Evolutionary conservation across 2,888 invertebrate species (phyloP).

Genomic region (Eudasyphora cyanicolor): DNA sequence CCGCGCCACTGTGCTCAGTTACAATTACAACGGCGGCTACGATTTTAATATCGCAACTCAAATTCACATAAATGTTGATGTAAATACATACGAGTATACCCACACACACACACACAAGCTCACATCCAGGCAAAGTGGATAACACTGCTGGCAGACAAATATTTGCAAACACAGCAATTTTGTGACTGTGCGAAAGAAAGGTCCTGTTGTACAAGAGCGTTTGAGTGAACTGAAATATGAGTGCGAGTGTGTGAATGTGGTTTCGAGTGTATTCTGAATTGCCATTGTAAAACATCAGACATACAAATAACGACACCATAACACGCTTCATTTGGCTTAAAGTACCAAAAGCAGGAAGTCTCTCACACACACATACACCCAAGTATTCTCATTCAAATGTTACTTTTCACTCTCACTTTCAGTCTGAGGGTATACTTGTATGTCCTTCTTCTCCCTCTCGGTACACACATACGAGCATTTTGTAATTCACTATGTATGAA

Average conservation of each 20-base stretch:
- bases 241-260: constrained; percentile 21
- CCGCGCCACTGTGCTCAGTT: not conserved
- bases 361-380: not conserved
- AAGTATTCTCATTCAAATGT: constrained; percentile 9
- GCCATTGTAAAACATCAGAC: no score
- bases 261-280: constrained; percentile 45
- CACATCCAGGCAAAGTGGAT: no score
- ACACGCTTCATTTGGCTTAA: constrained; percentile 65
- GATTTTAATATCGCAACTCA: constrained; percentile 15
- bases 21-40: constrained; percentile 1
- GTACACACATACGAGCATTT: not conserved
- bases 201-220: not conserved
- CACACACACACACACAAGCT: not conserved
- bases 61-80: not conserved
- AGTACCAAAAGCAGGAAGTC: constrained; percentile 44
- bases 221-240: not conserved
- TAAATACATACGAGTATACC: not conserved
- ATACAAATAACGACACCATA: constrained; percentile 72
- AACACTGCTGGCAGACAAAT: not conserved
- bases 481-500: not conserved
- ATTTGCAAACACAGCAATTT: not conserved
- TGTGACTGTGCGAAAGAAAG: not conserved
- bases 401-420: not conserved
- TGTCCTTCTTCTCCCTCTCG: not conserved
- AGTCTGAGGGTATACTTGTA: not conserved